These are phyloP conservation scores for Digitonthophagus gazella DNA, from an alignment of 2,888 invertebrate genomes.

Conservation along the genomic window DNA sequence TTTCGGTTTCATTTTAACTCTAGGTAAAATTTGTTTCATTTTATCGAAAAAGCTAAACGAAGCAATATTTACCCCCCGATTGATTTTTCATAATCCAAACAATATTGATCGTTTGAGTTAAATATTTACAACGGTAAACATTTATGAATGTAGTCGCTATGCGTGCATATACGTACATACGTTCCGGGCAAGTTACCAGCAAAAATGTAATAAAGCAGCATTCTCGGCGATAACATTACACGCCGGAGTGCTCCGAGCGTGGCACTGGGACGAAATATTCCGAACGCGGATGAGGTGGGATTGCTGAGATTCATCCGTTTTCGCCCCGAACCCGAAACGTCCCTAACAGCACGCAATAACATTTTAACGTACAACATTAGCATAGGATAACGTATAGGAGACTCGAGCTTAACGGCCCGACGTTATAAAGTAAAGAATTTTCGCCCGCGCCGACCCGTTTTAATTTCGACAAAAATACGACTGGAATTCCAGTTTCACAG, in stretches of 20 bases:
- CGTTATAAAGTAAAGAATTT: conserved; percentile 8
- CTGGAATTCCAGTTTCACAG: conserved; percentile 1
- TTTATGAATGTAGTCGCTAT: too few species aligned
- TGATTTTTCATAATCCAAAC: too few species aligned
- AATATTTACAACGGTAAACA: too few species aligned
- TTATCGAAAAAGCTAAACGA: too few species aligned
- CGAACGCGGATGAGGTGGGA: not conserved
- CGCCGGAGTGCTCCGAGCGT: not conserved
- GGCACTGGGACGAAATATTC: not conserved
- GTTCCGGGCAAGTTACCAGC: not conserved
- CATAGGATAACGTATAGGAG: not conserved
- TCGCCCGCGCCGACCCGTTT: not conserved
- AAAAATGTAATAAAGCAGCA: not conserved
- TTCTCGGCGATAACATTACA: not conserved
- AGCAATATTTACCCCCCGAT: too few species aligned
- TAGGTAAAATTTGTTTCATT: too few species aligned
- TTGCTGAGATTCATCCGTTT: not conserved
- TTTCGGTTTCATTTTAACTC: too few species aligned
- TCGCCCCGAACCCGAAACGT: not conserved
- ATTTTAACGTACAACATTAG: conserved; percentile 11
- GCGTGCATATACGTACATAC: not conserved
- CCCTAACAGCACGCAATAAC: conserved; percentile 5
- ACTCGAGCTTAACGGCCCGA: not conserved
- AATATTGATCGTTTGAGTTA: too few species aligned
- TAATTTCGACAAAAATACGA: conserved; percentile 5